Evolutionary conservation across 2,113 vertebrate species (phyloP).

Genomic region (Scomber scombrus): DNA sequence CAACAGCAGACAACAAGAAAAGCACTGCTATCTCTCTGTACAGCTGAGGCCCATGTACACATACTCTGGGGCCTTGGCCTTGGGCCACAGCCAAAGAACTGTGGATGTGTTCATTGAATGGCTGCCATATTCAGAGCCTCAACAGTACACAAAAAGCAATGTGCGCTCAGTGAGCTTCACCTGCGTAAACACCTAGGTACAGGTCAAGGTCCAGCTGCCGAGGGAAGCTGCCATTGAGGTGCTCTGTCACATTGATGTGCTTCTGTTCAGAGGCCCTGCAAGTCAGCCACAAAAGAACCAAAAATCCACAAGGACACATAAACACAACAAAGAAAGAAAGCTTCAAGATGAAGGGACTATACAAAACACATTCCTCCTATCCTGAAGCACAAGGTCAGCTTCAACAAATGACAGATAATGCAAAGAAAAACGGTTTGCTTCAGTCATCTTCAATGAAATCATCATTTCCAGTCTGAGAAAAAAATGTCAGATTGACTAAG

Average conservation of each 20-base stretch:
- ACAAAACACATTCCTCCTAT: constrained; percentile 54
- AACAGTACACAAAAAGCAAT: constrained; percentile 71
- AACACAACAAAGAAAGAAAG: constrained; percentile 66
- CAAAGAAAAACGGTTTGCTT: constrained; percentile 51
- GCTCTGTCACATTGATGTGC: constrained; percentile 74
- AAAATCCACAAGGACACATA: constrained; percentile 76
- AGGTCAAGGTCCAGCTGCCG: constrained; percentile 87
- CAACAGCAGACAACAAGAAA: constrained; percentile 70
- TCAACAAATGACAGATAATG: constrained; percentile 64
- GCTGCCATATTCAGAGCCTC: constrained; percentile 67
- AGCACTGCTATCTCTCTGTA: constrained; percentile 70
- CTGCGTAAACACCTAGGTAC: constrained; percentile 93
- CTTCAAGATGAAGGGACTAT: constrained; percentile 39
- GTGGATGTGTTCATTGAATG: constrained; percentile 75
- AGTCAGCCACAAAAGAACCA: constrained; percentile 72
- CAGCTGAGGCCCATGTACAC: constrained; percentile 78
- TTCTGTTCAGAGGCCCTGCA: constrained; percentile 84
- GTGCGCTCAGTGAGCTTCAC: constrained; percentile 83
- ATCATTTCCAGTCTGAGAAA: constrained; percentile 42
- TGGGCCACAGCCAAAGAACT: constrained; percentile 82
- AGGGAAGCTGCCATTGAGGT: constrained; percentile 74
- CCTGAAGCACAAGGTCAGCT: constrained; percentile 68
- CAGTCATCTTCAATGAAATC: constrained; percentile 42
- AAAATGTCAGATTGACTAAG: background rate
- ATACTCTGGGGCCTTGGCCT: constrained; percentile 82